These are phyloP conservation scores for Oxystoma pomonae DNA, from an alignment of 2,888 invertebrate species.

Conservation along the genomic window DNA sequence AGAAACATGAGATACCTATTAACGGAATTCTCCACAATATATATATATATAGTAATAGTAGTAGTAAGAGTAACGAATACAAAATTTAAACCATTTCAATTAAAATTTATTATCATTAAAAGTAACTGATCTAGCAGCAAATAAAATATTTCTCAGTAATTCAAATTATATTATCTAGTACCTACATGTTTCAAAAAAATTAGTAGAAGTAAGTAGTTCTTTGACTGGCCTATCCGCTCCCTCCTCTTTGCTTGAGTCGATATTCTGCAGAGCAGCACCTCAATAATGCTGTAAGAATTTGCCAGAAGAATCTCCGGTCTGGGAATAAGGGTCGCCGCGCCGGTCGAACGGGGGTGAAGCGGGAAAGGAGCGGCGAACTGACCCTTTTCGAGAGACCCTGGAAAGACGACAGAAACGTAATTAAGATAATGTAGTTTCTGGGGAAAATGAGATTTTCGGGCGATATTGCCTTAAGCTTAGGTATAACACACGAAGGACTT, in stretches of 20 bases:
- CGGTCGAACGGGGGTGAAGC: background rate
- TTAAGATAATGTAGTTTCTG: background rate
- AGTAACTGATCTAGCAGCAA: too few relatives aligned
- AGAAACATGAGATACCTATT: too few relatives aligned
- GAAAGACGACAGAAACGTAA: background rate
- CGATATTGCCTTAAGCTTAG: background rate
- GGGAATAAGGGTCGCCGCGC: background rate
- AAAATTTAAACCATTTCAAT: too few relatives aligned
- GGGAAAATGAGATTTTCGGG: background rate
- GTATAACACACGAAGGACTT: too few relatives aligned
- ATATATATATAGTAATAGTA: too few relatives aligned
- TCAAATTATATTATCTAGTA: too few relatives aligned
- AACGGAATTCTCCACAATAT: too few relatives aligned
- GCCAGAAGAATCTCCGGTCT: constrained; percentile 15
- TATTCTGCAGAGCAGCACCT: constrained; percentile 21
- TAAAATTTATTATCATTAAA: too few relatives aligned
- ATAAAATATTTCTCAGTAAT: too few relatives aligned
- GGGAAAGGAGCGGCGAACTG: background rate
- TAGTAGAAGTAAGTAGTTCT: too few relatives aligned
- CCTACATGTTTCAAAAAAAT: too few relatives aligned
- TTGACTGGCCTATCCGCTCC: constrained; percentile 22
- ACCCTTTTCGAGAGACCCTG: background rate
- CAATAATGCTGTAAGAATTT: constrained; percentile 17
- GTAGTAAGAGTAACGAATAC: too few relatives aligned
- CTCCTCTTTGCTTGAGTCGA: constrained; percentile 25